phyloP scores from a whole-genome alignment of 2,888 invertebrate species.

The Drosophila maculinotata region DNA sequence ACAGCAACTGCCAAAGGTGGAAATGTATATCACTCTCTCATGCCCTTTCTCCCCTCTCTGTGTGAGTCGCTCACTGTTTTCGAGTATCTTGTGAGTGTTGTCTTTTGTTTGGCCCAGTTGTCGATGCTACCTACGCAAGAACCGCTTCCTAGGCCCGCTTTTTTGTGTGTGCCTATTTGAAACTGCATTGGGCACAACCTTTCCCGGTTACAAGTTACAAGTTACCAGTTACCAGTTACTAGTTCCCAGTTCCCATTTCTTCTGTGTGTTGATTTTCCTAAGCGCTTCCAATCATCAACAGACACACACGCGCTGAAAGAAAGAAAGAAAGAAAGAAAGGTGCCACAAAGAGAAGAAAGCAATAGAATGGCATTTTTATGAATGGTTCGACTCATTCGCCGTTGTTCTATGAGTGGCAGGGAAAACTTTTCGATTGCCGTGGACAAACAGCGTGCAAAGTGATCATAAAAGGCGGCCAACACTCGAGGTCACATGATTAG shows the following conservation, averaged over 20 bases:
- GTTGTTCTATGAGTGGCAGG: constrained; percentile 34
- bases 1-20: constrained; percentile 50
- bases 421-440: constrained; percentile 50
- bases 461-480: constrained; percentile 62
- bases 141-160: constrained; percentile 31
- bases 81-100: constrained; percentile 7
- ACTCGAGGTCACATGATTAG: constrained; percentile 76
- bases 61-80: background rate
- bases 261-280: constrained; percentile 65
- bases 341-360: constrained; percentile 74
- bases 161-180: constrained; percentile 32
- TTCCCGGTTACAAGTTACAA: constrained; percentile 48
- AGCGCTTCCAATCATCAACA: constrained; percentile 57
- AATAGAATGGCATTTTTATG: constrained; percentile 76
- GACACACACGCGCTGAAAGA: constrained; percentile 16
- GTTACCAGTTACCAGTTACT: constrained; percentile 41
- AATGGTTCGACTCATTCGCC: constrained; percentile 57
- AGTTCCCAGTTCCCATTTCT: constrained; percentile 55
- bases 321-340: constrained; percentile 51
- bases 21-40: constrained; percentile 36
- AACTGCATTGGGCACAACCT: constrained; percentile 60
- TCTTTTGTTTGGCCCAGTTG: constrained; percentile 60
- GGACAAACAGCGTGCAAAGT: constrained; percentile 69
- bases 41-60: background rate
- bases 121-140: constrained; percentile 61